Conservation (phyloP, 1,140 invertebrate genomes). For the Cydia strobilella region DNA sequence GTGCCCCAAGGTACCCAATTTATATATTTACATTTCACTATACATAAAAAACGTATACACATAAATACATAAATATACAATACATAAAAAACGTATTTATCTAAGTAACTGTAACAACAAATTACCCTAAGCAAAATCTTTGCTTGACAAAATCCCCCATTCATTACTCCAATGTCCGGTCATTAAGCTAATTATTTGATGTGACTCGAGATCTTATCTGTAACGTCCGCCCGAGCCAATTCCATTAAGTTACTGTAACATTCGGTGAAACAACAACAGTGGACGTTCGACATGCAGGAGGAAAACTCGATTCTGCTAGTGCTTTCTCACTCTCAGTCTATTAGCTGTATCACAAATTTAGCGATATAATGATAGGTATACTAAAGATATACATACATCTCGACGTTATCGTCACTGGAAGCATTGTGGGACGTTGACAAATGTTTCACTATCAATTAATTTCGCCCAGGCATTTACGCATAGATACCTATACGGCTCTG, state of each 20-base stretch:
- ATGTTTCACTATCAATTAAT: too few relatives aligned
- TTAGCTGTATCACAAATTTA: neutral
- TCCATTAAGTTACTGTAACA: constrained; percentile 9
- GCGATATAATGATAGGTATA: too few relatives aligned
- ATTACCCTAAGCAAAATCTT: constrained; percentile 1
- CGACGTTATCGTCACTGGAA: too few relatives aligned
- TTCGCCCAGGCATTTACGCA: too few relatives aligned
- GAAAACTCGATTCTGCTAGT: neutral
- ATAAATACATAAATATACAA: neutral
- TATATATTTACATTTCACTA: neutral
- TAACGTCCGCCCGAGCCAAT: constrained; percentile 13
- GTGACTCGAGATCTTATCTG: constrained; percentile 18
- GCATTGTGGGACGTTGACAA: too few relatives aligned
- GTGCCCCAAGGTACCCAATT: neutral
- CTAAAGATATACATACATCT: too few relatives aligned
- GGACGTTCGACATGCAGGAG: neutral
- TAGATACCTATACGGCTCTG: too few relatives aligned
- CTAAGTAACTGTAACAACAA: neutral
- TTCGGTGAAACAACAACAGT: neutral
- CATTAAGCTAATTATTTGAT: constrained; percentile 32
- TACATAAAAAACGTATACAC: neutral
- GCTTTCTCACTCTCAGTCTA: neutral
- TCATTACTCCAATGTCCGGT: constrained; percentile 16
- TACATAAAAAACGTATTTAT: neutral
- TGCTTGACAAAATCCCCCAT: constrained; percentile 17